Evolutionary conservation across 1,140 invertebrate species (phyloP), one percentile per base, ranked within the genome.

Genomic region (Drosophila persimilis): DNA sequence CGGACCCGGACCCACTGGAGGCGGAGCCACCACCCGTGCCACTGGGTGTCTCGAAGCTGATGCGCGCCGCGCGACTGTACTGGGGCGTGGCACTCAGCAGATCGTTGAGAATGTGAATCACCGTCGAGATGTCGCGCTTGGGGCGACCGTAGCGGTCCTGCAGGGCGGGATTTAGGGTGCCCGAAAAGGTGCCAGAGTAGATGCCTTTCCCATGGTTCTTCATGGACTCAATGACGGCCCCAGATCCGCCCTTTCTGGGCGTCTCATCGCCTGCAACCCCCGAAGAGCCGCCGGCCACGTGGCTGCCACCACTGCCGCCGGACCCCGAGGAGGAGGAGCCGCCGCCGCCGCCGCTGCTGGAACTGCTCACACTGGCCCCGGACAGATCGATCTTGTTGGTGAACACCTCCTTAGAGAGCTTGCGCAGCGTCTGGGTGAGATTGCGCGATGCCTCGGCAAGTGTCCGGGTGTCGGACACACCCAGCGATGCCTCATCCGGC

Each of bases 101-200:
- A 92, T 98, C 98, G 92, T 98, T 98, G 22, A 98, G 92, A 91
- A 99, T 98, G 91, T 98, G 97, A 61, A 98, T 97, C 55, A 99
- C 98, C 13, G 98, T 99, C 52, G 95, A 97, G 60, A 98, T 97
- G 92, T 98, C 97, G 15, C 97, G 94, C 79, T 97, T 97, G 8
- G 98, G 97, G 72, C 96, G 94, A 0, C 97, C 97, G 90, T 95
- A 95, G 70, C 95, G 95, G 91, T 98, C 97, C 92, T 98, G 97
- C 13, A 98, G 93, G n/a, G 97, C 96, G 60, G 97, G 97, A 92
- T 98, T 98, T 11, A 99, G 91, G 7, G 97, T 98, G 35, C 97
- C 97, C 91, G 95, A 94, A 91, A 95, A 95, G 26, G 96, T 96
- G 41, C 96, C 96, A 17, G 96, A 96, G 90, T 96, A 97, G 52